These are phyloP conservation scores for Drosophila azteca DNA, from an alignment of 1,140 invertebrate genomes.

Conservation along the genomic window DNA sequence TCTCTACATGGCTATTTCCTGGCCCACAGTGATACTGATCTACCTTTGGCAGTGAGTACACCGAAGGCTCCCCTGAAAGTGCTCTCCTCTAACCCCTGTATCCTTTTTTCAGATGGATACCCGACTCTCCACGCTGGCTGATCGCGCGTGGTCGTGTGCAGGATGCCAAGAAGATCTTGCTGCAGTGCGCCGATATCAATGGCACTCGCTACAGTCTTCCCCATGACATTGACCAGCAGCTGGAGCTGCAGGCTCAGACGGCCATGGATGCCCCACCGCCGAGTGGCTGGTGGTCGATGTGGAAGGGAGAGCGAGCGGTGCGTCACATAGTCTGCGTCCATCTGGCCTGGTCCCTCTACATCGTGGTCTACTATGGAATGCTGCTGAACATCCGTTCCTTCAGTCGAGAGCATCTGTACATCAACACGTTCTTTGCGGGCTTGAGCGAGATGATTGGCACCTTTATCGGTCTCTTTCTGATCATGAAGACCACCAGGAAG, in stretches of 20 bases:
- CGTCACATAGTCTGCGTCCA: constrained; percentile 79
- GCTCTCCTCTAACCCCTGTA: background rate
- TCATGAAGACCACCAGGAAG: constrained; percentile 74
- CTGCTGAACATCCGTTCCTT: constrained; percentile 84
- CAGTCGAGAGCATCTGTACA: constrained; percentile 81
- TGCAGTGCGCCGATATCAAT: constrained; percentile 88
- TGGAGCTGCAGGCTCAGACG: constrained; percentile 80
- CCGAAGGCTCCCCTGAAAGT: background rate
- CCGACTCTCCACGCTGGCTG: constrained; percentile 94
- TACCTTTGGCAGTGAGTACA: constrained; percentile 80
- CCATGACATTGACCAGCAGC: constrained; percentile 79
- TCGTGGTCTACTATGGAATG: constrained; percentile 84
- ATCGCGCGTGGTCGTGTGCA: constrained; percentile 89
- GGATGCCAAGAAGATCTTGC: constrained; percentile 89
- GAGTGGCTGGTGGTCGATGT: constrained; percentile 79
- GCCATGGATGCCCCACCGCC: constrained; percentile 78
- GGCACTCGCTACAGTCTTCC: constrained; percentile 80
- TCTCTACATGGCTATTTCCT: constrained; percentile 84
- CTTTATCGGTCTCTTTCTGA: constrained; percentile 81
- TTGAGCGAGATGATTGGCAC: constrained; percentile 83
- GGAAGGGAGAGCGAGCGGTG: constrained; percentile 74
- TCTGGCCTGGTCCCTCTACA: constrained; percentile 82
- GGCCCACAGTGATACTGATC: constrained; percentile 83
- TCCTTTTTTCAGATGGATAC: constrained; percentile 84
- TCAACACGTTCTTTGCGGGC: constrained; percentile 82